These are phyloP conservation scores for Hirtodrosophila confusa DNA, from an alignment of 2,888 invertebrate species.

Conservation along the genomic window DNA sequence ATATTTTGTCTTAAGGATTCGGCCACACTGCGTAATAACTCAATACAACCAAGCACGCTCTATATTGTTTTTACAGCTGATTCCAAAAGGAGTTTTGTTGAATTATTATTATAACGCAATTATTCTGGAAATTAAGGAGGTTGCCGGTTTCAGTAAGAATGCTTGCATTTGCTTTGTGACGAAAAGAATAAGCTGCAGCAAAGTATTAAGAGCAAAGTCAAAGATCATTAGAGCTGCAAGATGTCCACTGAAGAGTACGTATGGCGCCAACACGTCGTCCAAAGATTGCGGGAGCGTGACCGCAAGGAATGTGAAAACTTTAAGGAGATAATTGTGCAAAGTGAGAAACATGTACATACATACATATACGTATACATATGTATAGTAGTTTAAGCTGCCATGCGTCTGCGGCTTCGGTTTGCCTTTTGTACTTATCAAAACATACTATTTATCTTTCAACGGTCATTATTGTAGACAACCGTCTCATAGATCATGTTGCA, in stretches of 20 bases:
- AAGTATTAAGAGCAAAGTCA: slow-evolving; percentile 4
- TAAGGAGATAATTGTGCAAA: slow-evolving; percentile 91
- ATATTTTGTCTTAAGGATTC: slow-evolving; percentile 3
- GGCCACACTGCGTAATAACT: slow-evolving; percentile 27
- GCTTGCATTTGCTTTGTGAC: slow-evolving; percentile 33
- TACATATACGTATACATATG: background rate
- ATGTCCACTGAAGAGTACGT: slow-evolving; percentile 83
- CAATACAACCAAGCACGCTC: no score
- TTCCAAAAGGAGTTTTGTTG: slow-evolving; percentile 7
- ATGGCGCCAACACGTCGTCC: slow-evolving; percentile 90
- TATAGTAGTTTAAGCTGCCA: background rate
- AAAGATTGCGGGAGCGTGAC: slow-evolving; percentile 90
- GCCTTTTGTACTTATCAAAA: slow-evolving; percentile 5
- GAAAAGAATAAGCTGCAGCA: slow-evolving; percentile 8
- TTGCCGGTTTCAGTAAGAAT: slow-evolving; percentile 22
- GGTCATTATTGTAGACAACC: slow-evolving; percentile 88
- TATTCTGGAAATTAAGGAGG: background rate
- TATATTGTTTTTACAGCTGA: slow-evolving; percentile 6
- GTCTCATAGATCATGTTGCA: slow-evolving; percentile 92
- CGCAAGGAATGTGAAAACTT: slow-evolving; percentile 90
- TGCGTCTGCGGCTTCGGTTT: background rate
- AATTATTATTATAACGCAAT: background rate
- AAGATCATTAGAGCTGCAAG: slow-evolving; percentile 24
- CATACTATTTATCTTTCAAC: slow-evolving; percentile 1
- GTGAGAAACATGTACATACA: slow-evolving; percentile 85